Percentiles rank a stretch among this genome's conserved stretches.
phyloP scores from a whole-genome alignment of 2,888 invertebrate species.

The Cryptus viduatorius region DNA sequence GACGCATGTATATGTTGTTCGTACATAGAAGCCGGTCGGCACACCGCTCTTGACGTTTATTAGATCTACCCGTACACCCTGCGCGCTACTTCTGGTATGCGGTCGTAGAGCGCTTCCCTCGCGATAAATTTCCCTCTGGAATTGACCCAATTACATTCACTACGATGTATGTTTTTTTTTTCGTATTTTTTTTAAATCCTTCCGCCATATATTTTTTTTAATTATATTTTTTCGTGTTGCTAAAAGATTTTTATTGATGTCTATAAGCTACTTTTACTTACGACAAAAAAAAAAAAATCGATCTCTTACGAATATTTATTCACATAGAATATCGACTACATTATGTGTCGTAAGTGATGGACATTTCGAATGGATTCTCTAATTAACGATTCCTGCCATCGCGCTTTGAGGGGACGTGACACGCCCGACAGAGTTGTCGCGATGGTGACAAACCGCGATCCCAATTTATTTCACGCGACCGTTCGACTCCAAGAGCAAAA shows the following conservation, averaged over 20 bases:
- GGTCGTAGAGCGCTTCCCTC: constrained; percentile 11
- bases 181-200: background rate
- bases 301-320: too few relatives aligned
- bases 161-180: constrained; percentile 12
- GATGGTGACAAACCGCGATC: too few relatives aligned
- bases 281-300: background rate
- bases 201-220: background rate
- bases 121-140: constrained; percentile 56
- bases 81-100: constrained; percentile 43
- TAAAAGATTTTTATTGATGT: background rate
- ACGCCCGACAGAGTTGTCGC: too few relatives aligned
- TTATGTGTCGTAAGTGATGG: too few relatives aligned
- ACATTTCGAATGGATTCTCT: too few relatives aligned
- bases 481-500: too few relatives aligned
- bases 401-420: too few relatives aligned
- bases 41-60: constrained; percentile 59
- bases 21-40: background rate
- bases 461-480: too few relatives aligned
- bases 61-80: constrained; percentile 41
- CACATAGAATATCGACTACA: too few relatives aligned
- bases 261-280: background rate
- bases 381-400: too few relatives aligned
- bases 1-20: constrained; percentile 39
- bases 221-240: background rate
- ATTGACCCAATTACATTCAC: constrained; percentile 55